These are phyloP conservation scores for Bombyx huttoni DNA, from an alignment of 2,888 invertebrate species.

Conservation along the genomic window DNA sequence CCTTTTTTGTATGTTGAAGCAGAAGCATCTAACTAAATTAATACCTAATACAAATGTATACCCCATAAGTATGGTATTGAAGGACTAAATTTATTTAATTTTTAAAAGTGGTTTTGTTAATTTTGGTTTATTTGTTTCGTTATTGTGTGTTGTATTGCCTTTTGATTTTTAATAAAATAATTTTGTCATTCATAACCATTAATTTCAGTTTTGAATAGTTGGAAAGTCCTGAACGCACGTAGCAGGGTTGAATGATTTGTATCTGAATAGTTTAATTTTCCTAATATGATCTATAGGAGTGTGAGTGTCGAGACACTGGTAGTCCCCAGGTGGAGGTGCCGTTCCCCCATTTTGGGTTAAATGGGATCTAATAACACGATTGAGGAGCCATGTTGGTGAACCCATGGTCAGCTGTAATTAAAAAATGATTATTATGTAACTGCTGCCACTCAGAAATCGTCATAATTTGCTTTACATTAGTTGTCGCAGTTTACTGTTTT, in stretches of 20 bases:
- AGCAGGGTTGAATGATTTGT: constrained; percentile 52
- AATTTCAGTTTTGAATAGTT: not conserved
- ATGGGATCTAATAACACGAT: constrained; percentile 57
- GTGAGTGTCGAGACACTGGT: constrained; percentile 59
- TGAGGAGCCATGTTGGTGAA: constrained; percentile 46
- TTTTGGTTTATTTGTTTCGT: constrained; percentile 1
- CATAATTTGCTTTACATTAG: too few species aligned
- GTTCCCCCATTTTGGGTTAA: constrained; percentile 57
- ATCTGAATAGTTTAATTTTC: constrained; percentile 41
- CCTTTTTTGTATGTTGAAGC: too few species aligned
- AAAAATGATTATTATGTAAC: not conserved
- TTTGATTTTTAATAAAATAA: not conserved
- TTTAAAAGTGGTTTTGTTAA: constrained; percentile 9
- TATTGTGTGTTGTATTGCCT: not conserved
- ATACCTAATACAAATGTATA: not conserved
- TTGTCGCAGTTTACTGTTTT: too few species aligned
- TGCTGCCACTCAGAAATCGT: too few species aligned
- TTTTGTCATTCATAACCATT: not conserved
- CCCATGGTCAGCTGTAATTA: constrained; percentile 45
- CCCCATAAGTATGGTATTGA: constrained; percentile 3
- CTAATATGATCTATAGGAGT: constrained; percentile 60
- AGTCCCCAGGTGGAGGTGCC: constrained; percentile 54
- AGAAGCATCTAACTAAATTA: too few species aligned
- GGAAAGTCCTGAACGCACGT: constrained; percentile 49
- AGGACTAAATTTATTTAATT: constrained; percentile 7